Evolutionary conservation across 2,888 invertebrate species (phyloP), one percentile per base, ranked within the genome.

Genomic region (Acrobasis consociella): DNA sequence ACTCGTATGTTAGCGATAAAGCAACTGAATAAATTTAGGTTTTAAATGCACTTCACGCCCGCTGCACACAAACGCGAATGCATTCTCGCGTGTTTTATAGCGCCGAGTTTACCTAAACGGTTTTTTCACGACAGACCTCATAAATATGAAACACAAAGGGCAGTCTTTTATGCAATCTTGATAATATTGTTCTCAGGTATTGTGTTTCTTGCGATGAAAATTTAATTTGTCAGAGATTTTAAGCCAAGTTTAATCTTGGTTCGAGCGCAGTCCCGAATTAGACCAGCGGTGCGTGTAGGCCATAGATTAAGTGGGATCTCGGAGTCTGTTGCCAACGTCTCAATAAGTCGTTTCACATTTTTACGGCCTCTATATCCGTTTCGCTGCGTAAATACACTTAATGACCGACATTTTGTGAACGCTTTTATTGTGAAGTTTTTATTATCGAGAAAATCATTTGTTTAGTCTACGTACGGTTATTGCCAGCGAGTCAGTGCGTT

Each of bases 351-450:
- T 77, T 85, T 84, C 84, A 86, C 85, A 90, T 87, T 87, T 90
- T 90, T 90, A 90, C 84, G 81, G 85, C 85, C 83, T 80, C 87
- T 86, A 87, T 89, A 91, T 91, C 89, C 91, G 90, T 88, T 90
- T 85, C 86, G 85, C 87, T 86, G 87, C 88, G 87, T 91, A 90
- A 91, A 90, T 90, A 90, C 86, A 85, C 89, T 89, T 91, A 91
- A 91, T 91, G 89, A 86, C 89, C 87, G 86, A 89, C 90, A 91
- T 90, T 89, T 88, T 83, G 89, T 89, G 87, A 89, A 85, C 86
- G 87, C 79, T 91, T 90, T 90, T 91, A 91, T 90, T 89, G 89
- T 90, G 84, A 90, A 89, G 88, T 89, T 91, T 91, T 91, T 91
- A 91, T 90, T 89, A 88, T 90, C 88, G 81, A 81, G 86, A 89